phyloP scores from a whole-genome alignment of 2,797 vertebrate genomes.

The Enteromius radiatus region DNA sequence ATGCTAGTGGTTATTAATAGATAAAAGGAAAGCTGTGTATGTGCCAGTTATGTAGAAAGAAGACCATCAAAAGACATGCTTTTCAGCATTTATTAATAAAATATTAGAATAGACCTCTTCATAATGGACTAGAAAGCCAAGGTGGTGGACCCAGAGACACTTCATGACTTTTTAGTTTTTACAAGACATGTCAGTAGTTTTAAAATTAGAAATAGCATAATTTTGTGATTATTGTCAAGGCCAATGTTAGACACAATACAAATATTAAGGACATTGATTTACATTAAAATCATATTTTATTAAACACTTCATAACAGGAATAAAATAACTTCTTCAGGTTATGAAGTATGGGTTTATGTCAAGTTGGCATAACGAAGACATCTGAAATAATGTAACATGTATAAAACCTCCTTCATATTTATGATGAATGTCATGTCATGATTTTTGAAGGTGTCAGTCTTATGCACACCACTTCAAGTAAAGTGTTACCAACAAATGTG shows the following conservation, averaged over 20 bases:
- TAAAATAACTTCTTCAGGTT: not conserved
- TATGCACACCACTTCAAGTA: no score
- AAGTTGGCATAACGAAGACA: no score
- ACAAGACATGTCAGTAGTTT: not conserved
- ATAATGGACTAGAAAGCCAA: slow-evolving; percentile 34
- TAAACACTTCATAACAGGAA: no score
- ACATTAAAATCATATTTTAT: no score
- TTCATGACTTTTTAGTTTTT: slow-evolving; percentile 62
- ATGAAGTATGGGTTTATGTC: no score
- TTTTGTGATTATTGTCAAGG: not conserved
- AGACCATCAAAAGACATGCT: slow-evolving; percentile 64
- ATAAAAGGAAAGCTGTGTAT: slow-evolving; percentile 75
- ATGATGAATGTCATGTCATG: no score
- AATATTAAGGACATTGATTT: not conserved
- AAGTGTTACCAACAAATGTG: no score
- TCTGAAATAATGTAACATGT: no score
- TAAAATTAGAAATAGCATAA: not conserved
- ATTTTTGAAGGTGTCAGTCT: no score
- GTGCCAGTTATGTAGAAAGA: slow-evolving; percentile 57
- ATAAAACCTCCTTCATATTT: no score
- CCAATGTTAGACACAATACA: not conserved
- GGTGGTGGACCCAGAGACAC: not conserved
- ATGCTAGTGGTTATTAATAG: slow-evolving; percentile 74
- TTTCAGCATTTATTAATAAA: slow-evolving; percentile 71
- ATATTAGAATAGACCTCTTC: slow-evolving; percentile 47